These are phyloP conservation scores for Aleiodes leptofemur DNA, from an alignment of 2,888 invertebrate genomes.

Conservation along the genomic window DNA sequence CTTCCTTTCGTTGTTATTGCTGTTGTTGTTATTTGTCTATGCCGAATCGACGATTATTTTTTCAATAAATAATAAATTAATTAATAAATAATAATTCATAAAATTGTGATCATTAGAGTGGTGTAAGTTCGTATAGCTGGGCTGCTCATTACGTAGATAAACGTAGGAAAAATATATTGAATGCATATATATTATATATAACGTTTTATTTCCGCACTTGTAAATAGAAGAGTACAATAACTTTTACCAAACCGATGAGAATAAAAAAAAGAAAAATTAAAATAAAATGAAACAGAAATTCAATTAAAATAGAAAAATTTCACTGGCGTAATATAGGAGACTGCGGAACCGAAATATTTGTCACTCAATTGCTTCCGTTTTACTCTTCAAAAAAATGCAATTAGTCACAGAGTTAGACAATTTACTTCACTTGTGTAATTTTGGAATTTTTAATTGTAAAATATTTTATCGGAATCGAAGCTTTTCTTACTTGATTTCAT, in stretches of 20 bases:
- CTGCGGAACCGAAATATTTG: slow-evolving; percentile 40
- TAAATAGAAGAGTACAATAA: slow-evolving; percentile 50
- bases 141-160: slow-evolving; percentile 41
- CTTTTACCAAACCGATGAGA: slow-evolving; percentile 40
- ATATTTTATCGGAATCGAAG: no score
- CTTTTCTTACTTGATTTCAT: no score
- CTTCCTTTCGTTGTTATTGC: slow-evolving; percentile 52
- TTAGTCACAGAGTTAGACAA: background rate
- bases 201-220: slow-evolving; percentile 47
- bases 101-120: slow-evolving; percentile 53
- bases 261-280: no score
- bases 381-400: background rate
- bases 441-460: no score
- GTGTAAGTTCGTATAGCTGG: slow-evolving; percentile 31
- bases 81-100: slow-evolving; percentile 43
- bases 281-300: background rate
- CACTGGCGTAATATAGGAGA: slow-evolving; percentile 14
- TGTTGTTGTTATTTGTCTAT: slow-evolving; percentile 57
- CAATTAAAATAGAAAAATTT: background rate
- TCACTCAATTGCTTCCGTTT: slow-evolving; percentile 14
- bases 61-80: slow-evolving; percentile 26
- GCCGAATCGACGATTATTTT: slow-evolving; percentile 52
- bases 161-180: slow-evolving; percentile 31
- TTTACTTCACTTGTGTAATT: no score
- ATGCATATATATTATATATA: slow-evolving; percentile 32